These are phyloP conservation scores for Cremastinae sp. DNA, from an alignment of 2,888 invertebrate genomes.

Conservation along the genomic window DNA sequence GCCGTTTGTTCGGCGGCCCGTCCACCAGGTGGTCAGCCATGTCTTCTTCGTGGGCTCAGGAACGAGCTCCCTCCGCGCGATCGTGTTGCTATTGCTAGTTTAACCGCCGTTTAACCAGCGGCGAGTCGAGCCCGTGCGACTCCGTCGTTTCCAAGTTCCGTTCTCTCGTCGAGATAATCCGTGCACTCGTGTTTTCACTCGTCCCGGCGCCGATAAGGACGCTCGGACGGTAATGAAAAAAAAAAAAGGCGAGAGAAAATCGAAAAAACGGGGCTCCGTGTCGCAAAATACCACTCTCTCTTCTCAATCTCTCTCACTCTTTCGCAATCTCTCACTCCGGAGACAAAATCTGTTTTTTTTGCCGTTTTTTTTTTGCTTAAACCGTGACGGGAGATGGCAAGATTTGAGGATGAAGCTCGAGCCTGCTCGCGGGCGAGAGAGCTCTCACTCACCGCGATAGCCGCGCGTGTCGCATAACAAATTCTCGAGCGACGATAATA, in stretches of 20 bases:
- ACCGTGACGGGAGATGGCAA: conserved; percentile 1
- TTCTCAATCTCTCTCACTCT: too few species aligned
- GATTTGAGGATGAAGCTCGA: conserved; percentile 9
- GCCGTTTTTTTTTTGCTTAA: background rate
- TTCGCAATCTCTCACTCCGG: background rate
- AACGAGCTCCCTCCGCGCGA: conserved; percentile 59
- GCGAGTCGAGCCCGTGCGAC: too few species aligned
- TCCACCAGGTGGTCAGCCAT: conserved; percentile 98
- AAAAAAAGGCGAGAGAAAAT: too few species aligned
- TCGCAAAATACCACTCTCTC: too few species aligned
- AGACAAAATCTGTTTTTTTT: background rate
- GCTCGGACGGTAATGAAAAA: too few species aligned
- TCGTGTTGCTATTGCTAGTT: conserved; percentile 42
- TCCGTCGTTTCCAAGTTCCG: too few species aligned
- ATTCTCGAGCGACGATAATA: conserved; percentile 70
- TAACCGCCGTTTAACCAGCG: conserved; percentile 48
- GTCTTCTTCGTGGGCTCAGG: conserved; percentile 71
- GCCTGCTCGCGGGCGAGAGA: conserved; percentile 52
- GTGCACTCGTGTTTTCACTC: too few species aligned
- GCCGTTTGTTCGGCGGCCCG: conserved; percentile 98
- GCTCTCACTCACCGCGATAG: conserved; percentile 59
- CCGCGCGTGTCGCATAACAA: conserved; percentile 56
- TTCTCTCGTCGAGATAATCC: too few species aligned
- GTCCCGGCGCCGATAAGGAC: too few species aligned
- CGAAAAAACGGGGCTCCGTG: too few species aligned